Conservation (phyloP, 1,140 invertebrate genomes). For the Carposina sasakii region DNA sequence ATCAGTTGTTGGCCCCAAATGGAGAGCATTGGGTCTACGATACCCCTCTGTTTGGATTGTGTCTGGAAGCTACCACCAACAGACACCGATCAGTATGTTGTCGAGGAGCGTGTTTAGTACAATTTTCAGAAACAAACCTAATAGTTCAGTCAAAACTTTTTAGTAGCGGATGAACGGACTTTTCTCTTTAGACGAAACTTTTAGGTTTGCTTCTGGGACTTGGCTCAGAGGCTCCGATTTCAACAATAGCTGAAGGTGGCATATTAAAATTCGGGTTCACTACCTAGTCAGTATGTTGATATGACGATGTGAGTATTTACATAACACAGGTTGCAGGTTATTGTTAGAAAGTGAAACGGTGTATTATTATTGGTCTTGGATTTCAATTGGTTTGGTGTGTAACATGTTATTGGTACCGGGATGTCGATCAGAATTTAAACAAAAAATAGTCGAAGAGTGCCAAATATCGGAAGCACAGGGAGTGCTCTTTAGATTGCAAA, state of each 20-base stretch:
- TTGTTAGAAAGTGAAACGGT: slow-evolving; percentile 29
- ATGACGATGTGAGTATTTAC: slow-evolving; percentile 22
- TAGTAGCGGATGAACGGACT: neutral
- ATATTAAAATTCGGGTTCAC: slow-evolving; percentile 12
- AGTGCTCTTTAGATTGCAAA: slow-evolving; percentile 60
- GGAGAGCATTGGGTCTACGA: slow-evolving; percentile 96
- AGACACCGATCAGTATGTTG: slow-evolving; percentile 46
- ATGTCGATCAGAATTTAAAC: slow-evolving; percentile 38
- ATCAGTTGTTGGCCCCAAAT: slow-evolving; percentile 98
- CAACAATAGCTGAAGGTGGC: neutral
- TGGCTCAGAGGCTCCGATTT: neutral
- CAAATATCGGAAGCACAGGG: slow-evolving; percentile 66
- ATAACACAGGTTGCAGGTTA: slow-evolving; percentile 23
- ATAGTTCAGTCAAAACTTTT: no score
- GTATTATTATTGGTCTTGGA: slow-evolving; percentile 23
- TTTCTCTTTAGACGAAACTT: neutral
- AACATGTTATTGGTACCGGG: slow-evolving; percentile 31
- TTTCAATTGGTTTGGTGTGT: slow-evolving; percentile 29
- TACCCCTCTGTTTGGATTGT: slow-evolving; percentile 93
- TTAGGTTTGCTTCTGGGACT: neutral
- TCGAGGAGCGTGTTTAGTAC: slow-evolving; percentile 14
- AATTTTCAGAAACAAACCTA: no score
- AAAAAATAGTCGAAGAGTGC: slow-evolving; percentile 62
- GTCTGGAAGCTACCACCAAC: slow-evolving; percentile 90
- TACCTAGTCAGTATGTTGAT: slow-evolving; percentile 34